Conservation (phyloP, 23 tunicate species). For the Ascidia mentula region DNA sequence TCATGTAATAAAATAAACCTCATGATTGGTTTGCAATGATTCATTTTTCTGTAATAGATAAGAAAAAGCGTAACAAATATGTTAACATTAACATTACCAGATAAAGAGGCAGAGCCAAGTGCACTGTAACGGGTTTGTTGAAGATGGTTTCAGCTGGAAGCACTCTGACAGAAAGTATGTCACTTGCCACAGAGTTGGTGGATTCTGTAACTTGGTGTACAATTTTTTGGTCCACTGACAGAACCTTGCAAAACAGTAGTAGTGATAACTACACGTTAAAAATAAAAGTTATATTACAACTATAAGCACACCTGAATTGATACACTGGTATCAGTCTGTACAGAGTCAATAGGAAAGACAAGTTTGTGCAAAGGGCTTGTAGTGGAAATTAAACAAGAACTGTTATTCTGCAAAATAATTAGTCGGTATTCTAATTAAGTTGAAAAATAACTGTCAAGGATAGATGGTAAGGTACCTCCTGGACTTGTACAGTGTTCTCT, state of each 20-base stretch:
- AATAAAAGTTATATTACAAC: not conserved
- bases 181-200: constrained; percentile 23
- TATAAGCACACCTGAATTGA: constrained; percentile 29
- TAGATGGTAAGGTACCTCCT: constrained; percentile 14
- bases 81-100: constrained; percentile 13
- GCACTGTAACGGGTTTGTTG: constrained; percentile 46
- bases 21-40: not conserved
- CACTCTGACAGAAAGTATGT: constrained; percentile 53
- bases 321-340: constrained; percentile 20
- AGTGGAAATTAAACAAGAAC: constrained; percentile 31
- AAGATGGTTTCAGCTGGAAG: constrained; percentile 41
- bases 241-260: constrained; percentile 13
- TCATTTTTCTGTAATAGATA: not conserved
- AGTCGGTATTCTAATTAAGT: not conserved
- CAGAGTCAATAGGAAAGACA: constrained; percentile 47
- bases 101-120: constrained; percentile 51
- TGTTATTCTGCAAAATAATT: constrained; percentile 16
- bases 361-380: constrained; percentile 17
- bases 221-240: constrained; percentile 29
- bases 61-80: not conserved
- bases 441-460: not conserved
- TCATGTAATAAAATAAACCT: too few relatives aligned
- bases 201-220: constrained; percentile 31
- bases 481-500: constrained; percentile 10
- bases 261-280: too few relatives aligned